These are phyloP conservation scores for Oryzias melastigma DNA, from an alignment of 2,113 vertebrate species.

Conservation along the genomic window DNA sequence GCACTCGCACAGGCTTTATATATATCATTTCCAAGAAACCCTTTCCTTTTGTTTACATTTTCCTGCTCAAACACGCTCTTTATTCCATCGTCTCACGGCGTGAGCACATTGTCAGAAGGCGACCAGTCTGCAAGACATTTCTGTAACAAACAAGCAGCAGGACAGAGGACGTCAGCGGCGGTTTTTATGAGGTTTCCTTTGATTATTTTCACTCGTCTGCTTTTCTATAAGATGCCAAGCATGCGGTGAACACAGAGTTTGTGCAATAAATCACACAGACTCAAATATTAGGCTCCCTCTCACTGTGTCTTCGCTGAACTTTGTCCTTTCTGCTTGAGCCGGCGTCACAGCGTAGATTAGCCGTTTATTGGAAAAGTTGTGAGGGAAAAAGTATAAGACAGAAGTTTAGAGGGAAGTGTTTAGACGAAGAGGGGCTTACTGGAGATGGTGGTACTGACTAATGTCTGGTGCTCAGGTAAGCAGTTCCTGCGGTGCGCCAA, in stretches of 20 bases:
- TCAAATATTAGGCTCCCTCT: not conserved
- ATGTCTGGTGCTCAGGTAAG: constrained; percentile 60
- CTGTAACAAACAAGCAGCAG: not conserved
- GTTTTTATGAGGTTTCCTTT: not conserved
- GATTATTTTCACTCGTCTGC: constrained; percentile 18
- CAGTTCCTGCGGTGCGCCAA: constrained; percentile 42
- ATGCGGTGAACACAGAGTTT: not conserved
- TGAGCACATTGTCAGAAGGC: not conserved
- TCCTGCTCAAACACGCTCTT: not conserved
- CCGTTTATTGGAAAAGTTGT: not conserved
- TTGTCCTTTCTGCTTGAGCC: not conserved
- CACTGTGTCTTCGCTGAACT: not conserved
- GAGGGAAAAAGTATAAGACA: not conserved
- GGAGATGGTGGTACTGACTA: constrained; percentile 54
- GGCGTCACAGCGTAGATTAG: not conserved
- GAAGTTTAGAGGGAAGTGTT: not conserved
- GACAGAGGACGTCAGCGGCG: not conserved
- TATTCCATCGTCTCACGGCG: not conserved
- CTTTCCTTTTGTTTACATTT: constrained; percentile 18
- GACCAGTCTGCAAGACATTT: not conserved
- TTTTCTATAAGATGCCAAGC: not conserved
- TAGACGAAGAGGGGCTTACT: not conserved
- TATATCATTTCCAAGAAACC: constrained; percentile 3
- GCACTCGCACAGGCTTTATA: not conserved
- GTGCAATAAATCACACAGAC: constrained; percentile 1